Evolutionary conservation across 2,797 vertebrate genomes (phyloP), one percentile per base, ranked within the genome.

Genomic region (Microchirus variegatus): DNA sequence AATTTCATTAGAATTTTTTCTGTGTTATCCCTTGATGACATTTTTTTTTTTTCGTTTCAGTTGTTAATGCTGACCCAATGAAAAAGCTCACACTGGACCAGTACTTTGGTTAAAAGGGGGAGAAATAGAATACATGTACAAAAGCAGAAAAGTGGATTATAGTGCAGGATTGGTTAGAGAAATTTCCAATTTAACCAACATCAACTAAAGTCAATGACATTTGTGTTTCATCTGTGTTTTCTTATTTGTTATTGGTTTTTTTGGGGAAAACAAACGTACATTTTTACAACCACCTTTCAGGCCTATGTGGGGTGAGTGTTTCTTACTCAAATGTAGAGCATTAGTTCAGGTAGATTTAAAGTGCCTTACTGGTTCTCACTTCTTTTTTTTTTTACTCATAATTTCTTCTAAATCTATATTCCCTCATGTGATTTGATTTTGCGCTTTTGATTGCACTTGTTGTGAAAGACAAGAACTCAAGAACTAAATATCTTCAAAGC

Each of bases 301-400:
- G 31, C 31, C 5, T 31, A 8, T 6, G 31, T 22, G 62, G 31
- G 47, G 19, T 45, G 52, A 67, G 40, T 14, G 52, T 77, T 75
- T 59, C 31, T 66, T 51, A 56, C 60, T 62, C 4, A 54, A 15
- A 59, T 38, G 43, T 73, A 42, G 53, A 75, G 37, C 63, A 63
- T 72, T 51, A 63, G 55, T 73, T 71, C n/a, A 56, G 37, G 51
- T 59, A 66, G 67, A 60, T 81, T 80, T 86, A 84, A 89, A 88
- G 84, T 90, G 87, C 85, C 73, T 72, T 82, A 54, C 69, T 64
- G 65, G 67, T 60, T 83, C 5, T 79, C 59, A 47, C 40, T 49
- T 61, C 67, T 14, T 75, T 22, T 22, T 22, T 22, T 22, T 22
- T 9, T 75, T 26, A 44, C 9, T 8, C 38, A 62, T 40, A 17